Evolutionary conservation across 2,797 vertebrate species (phyloP).

Genomic region (Cyprinella venusta): DNA sequence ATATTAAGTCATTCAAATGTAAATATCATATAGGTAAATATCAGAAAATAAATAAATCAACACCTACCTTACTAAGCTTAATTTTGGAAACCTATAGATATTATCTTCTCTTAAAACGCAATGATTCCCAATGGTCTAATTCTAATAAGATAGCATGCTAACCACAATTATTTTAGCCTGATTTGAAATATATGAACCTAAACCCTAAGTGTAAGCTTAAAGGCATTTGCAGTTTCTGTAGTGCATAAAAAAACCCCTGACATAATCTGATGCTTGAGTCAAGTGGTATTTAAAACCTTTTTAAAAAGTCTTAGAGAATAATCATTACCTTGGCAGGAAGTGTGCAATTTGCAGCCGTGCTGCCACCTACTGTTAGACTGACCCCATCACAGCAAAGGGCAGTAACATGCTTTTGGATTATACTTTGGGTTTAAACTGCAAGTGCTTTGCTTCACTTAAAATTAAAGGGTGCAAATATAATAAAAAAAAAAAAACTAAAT

Average conservation of each 20-base stretch:
- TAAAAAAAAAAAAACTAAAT: background rate
- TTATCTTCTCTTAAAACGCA: background rate
- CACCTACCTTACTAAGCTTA: background rate
- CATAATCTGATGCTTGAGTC: background rate
- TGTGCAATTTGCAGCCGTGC: background rate
- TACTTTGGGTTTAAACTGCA: background rate
- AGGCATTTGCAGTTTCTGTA: background rate
- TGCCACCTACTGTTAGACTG: constrained; percentile 26
- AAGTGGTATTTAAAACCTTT: background rate
- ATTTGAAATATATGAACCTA: background rate
- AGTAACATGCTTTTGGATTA: background rate
- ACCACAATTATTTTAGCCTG: background rate
- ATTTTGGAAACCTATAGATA: background rate
- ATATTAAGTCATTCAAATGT: background rate
- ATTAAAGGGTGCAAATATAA: background rate
- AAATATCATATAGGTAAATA: background rate
- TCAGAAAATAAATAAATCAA: background rate
- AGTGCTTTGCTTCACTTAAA: background rate
- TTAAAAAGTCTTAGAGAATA: background rate
- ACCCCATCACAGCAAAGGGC: background rate
- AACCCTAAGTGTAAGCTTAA: background rate
- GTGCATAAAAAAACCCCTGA: background rate
- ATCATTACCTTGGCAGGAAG: background rate
- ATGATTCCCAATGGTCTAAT: background rate
- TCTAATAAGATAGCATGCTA: background rate